These are phyloP conservation scores for Catharus fuscescens DNA, from an alignment of 2,113 vertebrate species.

Conservation along the genomic window DNA sequence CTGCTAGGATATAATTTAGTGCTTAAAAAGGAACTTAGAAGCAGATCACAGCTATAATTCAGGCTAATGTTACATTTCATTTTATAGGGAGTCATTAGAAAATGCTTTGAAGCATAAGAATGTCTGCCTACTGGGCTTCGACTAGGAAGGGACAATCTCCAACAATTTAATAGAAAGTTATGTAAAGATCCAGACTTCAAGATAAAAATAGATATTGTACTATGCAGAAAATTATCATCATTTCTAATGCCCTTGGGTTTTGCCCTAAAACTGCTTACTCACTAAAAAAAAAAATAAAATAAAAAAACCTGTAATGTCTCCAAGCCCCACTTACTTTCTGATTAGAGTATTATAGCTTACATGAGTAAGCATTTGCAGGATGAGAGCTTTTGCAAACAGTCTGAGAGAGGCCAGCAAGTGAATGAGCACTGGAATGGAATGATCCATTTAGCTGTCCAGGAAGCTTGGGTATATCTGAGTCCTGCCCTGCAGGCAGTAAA, in stretches of 20 bases:
- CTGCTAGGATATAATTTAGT: constrained; percentile 15
- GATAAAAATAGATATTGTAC: constrained; percentile 37
- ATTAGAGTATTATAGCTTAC: constrained; percentile 46
- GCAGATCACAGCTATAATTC: constrained; percentile 39
- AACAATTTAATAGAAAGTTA: constrained; percentile 48
- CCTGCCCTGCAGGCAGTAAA: constrained; percentile 14
- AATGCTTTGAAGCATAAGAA: constrained; percentile 35
- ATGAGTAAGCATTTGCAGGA: constrained; percentile 45
- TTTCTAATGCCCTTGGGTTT: constrained; percentile 45
- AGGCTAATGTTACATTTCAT: constrained; percentile 47
- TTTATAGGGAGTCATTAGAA: constrained; percentile 37
- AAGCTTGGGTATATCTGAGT: not conserved
- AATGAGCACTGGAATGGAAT: constrained; percentile 31
- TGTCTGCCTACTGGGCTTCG: not conserved
- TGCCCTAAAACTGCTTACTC: constrained; percentile 42
- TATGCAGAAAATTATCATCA: not conserved
- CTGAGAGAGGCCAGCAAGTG: constrained; percentile 7
- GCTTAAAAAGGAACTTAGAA: not conserved
- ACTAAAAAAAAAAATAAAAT: not conserved
- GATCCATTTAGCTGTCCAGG: constrained; percentile 38
- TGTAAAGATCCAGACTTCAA: constrained; percentile 40
- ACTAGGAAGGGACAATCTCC: not conserved
- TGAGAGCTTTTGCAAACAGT: constrained; percentile 38
- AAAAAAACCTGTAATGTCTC: not conserved
- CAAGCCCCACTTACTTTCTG: constrained; percentile 26